These are phyloP conservation scores for Spondyliosoma cantharus DNA, from an alignment of 2,797 vertebrate species.

Conservation along the genomic window DNA sequence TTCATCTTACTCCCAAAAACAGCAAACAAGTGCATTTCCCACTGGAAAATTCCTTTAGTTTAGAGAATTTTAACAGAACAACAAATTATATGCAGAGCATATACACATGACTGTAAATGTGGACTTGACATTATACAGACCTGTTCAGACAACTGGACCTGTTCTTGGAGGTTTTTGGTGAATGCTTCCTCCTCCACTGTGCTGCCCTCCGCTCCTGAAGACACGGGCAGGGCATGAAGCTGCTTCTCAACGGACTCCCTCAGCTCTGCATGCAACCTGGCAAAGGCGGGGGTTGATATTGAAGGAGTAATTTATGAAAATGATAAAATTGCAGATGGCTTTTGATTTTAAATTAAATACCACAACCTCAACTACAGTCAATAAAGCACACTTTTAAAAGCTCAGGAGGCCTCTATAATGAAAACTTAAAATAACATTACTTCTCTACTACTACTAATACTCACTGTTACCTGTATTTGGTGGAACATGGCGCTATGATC, in stretches of 20 bases:
- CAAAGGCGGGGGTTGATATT: background rate
- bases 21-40: background rate
- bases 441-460: background rate
- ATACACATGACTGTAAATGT: background rate
- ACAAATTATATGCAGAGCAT: background rate
- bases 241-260: conserved; percentile 89
- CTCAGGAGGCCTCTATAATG: background rate
- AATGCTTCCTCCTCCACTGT: conserved; percentile 80
- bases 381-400: background rate
- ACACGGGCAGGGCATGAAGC: conserved; percentile 82
- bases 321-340: background rate
- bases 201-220: conserved; percentile 68
- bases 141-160: conserved; percentile 87
- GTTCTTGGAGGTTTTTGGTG: conserved; percentile 90
- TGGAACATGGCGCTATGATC: background rate
- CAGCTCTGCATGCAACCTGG: conserved; percentile 90
- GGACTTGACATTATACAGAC: conserved; percentile 71
- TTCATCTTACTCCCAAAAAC: conserved; percentile 15
- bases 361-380: background rate
- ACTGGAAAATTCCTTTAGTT: background rate
- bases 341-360: background rate
- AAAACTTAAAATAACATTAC: background rate
- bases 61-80: background rate
- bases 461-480: background rate
- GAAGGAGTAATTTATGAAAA: background rate